Evolutionary conservation across 2,797 vertebrate genomes (phyloP).

Genomic region (Tangara arthus): DNA sequence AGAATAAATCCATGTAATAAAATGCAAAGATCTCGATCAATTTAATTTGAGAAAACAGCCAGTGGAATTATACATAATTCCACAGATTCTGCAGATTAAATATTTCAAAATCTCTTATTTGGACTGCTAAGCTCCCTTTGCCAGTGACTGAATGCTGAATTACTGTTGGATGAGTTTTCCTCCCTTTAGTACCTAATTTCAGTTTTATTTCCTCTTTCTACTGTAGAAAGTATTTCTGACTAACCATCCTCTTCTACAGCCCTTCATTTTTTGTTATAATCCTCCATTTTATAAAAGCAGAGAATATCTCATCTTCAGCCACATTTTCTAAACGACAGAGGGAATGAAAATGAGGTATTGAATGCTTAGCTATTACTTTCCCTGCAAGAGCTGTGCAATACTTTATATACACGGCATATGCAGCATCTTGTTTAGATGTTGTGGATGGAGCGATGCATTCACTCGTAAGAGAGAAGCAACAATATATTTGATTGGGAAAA

Average conservation of each 20-base stretch:
- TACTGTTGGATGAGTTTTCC: background rate
- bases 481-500: background rate
- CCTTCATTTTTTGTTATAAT: background rate
- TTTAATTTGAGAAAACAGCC: slow-evolving; percentile 6
- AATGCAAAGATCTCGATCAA: background rate
- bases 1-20: background rate
- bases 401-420: background rate
- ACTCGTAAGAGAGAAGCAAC: background rate
- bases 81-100: background rate
- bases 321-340: background rate
- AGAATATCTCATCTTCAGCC: background rate
- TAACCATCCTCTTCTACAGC: background rate
- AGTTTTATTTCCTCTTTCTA: slow-evolving; percentile 5
- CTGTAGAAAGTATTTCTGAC: background rate
- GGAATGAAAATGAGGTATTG: background rate
- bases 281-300: background rate
- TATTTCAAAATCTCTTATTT: slow-evolving; percentile 1
- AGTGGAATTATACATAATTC: background rate
- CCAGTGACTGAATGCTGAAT: background rate
- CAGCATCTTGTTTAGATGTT: background rate
- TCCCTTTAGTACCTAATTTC: background rate
- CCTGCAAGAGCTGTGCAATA: background rate
- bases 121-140: background rate
- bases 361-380: background rate
- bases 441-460: background rate